Percentiles rank a stretch among this genome's conserved stretches.
Evolutionary conservation across 2,113 vertebrate genomes (phyloP).

Genomic region (Calyptomena viridis): DNA sequence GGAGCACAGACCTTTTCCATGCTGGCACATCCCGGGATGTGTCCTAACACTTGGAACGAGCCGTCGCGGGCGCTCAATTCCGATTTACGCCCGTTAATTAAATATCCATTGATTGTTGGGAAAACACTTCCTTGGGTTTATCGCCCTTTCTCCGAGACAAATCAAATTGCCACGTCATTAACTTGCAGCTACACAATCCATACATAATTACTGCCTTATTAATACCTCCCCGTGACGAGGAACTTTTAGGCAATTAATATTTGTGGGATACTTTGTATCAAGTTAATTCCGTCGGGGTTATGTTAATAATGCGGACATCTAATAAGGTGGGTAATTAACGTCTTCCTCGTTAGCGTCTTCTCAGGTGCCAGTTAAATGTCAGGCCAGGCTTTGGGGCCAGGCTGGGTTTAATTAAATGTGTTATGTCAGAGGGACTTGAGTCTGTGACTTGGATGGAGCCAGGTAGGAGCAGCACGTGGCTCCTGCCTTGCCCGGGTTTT

Average conservation of each 20-base stretch:
- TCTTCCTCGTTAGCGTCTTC: constrained; percentile 37
- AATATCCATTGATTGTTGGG: constrained; percentile 66
- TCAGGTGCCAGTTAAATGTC: constrained; percentile 5
- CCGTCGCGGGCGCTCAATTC: neutral
- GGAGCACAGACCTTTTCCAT: accelerated
- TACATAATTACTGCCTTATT: constrained; percentile 67
- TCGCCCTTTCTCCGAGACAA: constrained; percentile 22
- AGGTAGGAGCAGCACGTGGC: accelerated
- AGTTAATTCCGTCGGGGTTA: constrained; percentile 60
- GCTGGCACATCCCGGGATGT: accelerated
- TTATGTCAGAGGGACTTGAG: neutral
- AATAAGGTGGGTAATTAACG: constrained; percentile 65
- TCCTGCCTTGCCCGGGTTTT: neutral
- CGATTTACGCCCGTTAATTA: constrained; percentile 55
- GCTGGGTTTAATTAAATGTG: neutral
- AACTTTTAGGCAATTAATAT: constrained; percentile 70
- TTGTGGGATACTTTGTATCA: constrained; percentile 49
- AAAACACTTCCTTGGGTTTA: constrained; percentile 60
- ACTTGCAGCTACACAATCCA: constrained; percentile 52
- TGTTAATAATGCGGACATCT: constrained; percentile 50
- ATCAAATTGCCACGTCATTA: constrained; percentile 64
- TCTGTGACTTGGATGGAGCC: neutral
- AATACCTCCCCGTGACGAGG: constrained; percentile 49
- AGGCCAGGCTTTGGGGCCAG: neutral
- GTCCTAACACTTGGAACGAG: neutral